Evolutionary conservation across 2,797 vertebrate species (phyloP).

Genomic region (Pseudochirops corinnae): DNA sequence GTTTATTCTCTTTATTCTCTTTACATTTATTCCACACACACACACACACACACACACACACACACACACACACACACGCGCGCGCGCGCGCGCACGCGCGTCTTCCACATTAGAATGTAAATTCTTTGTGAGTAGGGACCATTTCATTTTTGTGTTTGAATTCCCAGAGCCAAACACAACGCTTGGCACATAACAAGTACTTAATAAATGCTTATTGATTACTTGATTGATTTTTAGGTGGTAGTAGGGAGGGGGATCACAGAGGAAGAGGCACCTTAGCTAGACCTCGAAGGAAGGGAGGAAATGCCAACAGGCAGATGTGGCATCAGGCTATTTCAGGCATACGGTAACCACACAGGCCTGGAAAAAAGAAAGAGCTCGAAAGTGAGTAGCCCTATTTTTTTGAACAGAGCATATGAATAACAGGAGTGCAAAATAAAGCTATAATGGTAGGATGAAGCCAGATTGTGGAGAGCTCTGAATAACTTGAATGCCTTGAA

Average conservation of each 20-base stretch:
- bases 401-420: neutral
- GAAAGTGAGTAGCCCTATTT: neutral
- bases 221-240: neutral
- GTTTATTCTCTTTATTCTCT: neutral
- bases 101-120: neutral
- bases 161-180: neutral
- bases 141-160: neutral
- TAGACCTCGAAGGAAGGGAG: neutral
- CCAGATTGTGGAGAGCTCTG: neutral
- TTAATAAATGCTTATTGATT: neutral
- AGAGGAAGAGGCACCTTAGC: neutral
- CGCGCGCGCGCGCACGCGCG: no score
- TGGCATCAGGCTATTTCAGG: neutral
- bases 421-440: neutral
- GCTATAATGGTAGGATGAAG: neutral
- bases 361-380: neutral
- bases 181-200: neutral
- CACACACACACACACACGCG: no score
- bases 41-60: no score
- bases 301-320: neutral
- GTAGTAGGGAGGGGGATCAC: neutral
- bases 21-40: neutral
- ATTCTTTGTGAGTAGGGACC: neutral
- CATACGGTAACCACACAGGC: neutral
- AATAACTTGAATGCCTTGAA: neutral